Evolutionary conservation across 2,113 vertebrate species (phyloP).

Genomic region (Hippopotamus amphibius): DNA sequence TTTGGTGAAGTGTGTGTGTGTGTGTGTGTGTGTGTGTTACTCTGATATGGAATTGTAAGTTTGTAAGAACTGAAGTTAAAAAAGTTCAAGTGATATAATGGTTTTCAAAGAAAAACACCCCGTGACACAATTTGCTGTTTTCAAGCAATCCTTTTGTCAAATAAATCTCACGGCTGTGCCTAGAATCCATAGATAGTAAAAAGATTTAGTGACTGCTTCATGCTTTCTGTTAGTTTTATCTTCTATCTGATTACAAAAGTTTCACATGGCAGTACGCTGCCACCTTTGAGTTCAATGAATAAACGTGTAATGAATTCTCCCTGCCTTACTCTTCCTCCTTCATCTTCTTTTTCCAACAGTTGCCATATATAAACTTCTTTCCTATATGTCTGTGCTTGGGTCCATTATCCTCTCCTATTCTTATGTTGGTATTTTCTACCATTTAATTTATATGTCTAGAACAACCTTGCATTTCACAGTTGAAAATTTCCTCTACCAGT

Average conservation of each 20-base stretch:
- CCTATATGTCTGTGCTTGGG: background rate
- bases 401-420: background rate
- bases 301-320: background rate
- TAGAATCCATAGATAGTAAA: conserved; percentile 33
- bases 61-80: background rate
- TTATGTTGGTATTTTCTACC: background rate
- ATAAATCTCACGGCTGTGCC: conserved; percentile 35
- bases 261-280: background rate
- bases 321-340: background rate
- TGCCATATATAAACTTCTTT: background rate
- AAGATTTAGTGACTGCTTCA: conserved; percentile 31
- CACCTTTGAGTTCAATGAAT: background rate
- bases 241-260: conserved; percentile 55
- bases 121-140: conserved; percentile 43
- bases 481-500: background rate
- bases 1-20: background rate
- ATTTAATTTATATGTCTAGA: background rate
- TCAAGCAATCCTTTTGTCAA: conserved; percentile 25
- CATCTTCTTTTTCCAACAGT: background rate
- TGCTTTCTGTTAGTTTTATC: conserved; percentile 56
- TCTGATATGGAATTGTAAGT: background rate
- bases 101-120: conserved; percentile 36
- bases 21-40: background rate
- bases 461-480: background rate
- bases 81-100: background rate